Conservation (phyloP, 2,113 vertebrate species). For the Corvus hawaiiensis region DNA sequence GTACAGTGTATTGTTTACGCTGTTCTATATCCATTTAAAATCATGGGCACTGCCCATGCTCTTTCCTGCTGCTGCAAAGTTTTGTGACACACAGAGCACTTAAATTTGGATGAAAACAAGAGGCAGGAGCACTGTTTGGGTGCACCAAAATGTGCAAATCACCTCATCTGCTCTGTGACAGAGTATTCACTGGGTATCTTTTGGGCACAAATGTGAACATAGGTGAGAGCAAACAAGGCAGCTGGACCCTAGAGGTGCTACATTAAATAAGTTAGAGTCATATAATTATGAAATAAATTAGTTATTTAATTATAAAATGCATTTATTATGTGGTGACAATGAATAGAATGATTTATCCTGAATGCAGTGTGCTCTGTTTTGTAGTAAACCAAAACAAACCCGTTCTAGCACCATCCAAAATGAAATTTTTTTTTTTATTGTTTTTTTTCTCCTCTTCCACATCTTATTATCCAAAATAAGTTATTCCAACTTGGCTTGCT, state of each 20-base stretch:
- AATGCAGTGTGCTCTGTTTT: background rate
- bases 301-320: background rate
- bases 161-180: background rate
- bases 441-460: background rate
- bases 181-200: background rate
- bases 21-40: background rate
- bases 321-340: background rate
- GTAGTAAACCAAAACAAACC: background rate
- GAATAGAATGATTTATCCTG: background rate
- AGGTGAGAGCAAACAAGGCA: background rate
- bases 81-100: background rate
- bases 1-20: background rate
- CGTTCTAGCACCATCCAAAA: background rate
- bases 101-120: background rate
- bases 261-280: background rate
- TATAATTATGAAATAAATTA: background rate
- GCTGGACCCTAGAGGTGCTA: background rate
- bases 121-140: background rate
- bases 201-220: background rate
- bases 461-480: background rate
- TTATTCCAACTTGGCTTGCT: background rate
- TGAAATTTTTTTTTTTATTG: background rate
- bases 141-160: background rate
- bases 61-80: background rate
- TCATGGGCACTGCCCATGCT: background rate